Conservation (phyloP, 2,113 vertebrate genomes). For the Drymodes brunneopygia region DNA sequence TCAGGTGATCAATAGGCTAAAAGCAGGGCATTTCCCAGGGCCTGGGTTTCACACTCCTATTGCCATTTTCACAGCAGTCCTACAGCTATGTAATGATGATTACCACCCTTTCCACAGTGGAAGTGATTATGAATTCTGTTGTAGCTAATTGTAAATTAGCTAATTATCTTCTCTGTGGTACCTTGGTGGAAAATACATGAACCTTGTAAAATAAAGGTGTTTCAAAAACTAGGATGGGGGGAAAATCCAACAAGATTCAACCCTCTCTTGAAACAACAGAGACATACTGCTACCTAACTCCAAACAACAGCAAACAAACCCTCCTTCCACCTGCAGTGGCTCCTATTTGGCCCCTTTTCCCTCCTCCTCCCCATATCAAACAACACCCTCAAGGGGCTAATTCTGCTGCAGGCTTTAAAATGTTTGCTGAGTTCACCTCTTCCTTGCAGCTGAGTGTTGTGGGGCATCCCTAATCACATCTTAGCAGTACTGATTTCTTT, state of each 20-base stretch:
- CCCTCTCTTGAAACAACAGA: background rate
- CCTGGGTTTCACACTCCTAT: background rate
- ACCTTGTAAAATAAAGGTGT: constrained; percentile 31
- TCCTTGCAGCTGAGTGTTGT: background rate
- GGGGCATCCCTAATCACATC: constrained; percentile 26
- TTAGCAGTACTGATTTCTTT: constrained; percentile 6
- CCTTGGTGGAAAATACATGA: constrained; percentile 57
- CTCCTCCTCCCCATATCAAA: background rate
- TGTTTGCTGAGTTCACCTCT: constrained; percentile 44
- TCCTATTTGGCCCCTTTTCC: background rate
- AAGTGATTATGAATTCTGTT: constrained; percentile 57
- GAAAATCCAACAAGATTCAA: background rate
- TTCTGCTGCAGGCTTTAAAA: constrained; percentile 23
- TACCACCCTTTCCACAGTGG: constrained; percentile 46
- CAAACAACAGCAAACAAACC: background rate
- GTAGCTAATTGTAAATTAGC: constrained; percentile 63
- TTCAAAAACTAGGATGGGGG: background rate
- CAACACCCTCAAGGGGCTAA: background rate
- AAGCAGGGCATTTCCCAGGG: constrained; percentile 34
- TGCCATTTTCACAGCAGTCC: constrained; percentile 57
- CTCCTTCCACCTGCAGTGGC: background rate
- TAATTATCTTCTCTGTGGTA: constrained; percentile 46
- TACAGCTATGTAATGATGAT: constrained; percentile 37
- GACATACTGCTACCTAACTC: background rate
- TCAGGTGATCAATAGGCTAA: constrained; percentile 19